Evolutionary conservation across 2,888 invertebrate species (phyloP), one percentile per base, ranked within the genome.

Genomic region (Plusia festucae): DNA sequence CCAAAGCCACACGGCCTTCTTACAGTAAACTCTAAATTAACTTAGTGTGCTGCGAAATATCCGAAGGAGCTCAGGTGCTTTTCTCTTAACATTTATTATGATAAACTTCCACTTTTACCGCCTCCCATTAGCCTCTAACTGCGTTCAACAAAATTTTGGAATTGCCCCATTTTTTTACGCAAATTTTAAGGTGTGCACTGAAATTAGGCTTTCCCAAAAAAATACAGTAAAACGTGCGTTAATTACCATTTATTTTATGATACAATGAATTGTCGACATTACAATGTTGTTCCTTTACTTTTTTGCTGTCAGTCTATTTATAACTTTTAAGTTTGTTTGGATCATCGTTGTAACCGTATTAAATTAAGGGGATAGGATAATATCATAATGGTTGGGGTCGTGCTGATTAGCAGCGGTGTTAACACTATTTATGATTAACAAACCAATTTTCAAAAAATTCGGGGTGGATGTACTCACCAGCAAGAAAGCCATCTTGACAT

Each of bases 61-160:
- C 79, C 73, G 57, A 58, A 73, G 57, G 65, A 61, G 84, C 86
- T 77, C 88, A 88, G 88, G 87, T 88, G 88, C 76, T 81, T 68
- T 63, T 78, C 85, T 86, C 82, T 85, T 85, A 86, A 77, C 87
- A 84, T 82, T 87, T 88, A 88, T 88, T 88, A 87, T 88, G 88
- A 88, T 83, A 86, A 82, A 88, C 83, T 82, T 79, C 81, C 83
- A 85, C 85, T 85, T 83, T 82, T 73, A 78, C 81, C 72, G 73
- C 59, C 73, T 63, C 69, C 85, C 82, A 86, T 88, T 87, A 85
- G 76, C 78, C 68, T 69, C 70, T 70, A 66, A 71, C 68, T 67
- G 65, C 64, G 68, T 73, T 64, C 75, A 54, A 68, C 77, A 76
- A 76, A 78, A 82, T 77, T 83, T 82, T 73, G 62, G 54, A 81